These are phyloP conservation scores for Drosophila simulans DNA, from an alignment of 1,140 invertebrate species.

Conservation along the genomic window DNA sequence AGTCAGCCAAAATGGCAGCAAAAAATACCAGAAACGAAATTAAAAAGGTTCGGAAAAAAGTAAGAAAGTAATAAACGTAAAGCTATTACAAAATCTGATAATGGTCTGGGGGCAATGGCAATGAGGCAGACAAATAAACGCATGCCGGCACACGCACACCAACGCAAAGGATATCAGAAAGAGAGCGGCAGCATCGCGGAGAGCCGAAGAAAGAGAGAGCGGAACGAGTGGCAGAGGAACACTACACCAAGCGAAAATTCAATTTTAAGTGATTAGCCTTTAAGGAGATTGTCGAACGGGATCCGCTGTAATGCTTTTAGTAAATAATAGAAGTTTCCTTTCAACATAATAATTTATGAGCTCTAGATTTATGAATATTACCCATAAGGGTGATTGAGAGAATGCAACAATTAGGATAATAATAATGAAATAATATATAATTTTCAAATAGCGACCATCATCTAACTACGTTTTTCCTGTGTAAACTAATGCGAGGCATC, in stretches of 20 bases:
- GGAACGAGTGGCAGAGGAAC: conserved; percentile 67
- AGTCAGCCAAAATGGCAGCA: conserved; percentile 19
- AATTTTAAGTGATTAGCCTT: not conserved
- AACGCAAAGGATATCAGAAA: conserved; percentile 22
- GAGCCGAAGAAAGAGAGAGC: not conserved
- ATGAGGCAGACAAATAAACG: conserved; percentile 66
- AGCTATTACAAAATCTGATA: conserved; percentile 83
- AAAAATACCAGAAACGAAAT: conserved; percentile 70
- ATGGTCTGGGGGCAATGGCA: conserved; percentile 74
- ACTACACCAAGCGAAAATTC: conserved; percentile 16
- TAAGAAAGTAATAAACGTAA: conserved; percentile 83
- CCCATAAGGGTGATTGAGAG: no score
- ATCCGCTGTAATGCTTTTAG: not conserved
- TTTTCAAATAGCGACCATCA: not conserved
- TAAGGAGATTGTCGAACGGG: not conserved
- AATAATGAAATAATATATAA: not conserved
- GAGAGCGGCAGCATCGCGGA: conserved; percentile 8
- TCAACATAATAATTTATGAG: not conserved
- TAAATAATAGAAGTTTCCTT: not conserved
- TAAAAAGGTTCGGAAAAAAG: conserved; percentile 61
- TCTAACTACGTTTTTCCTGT: conserved; percentile 4
- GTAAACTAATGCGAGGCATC: conserved; percentile 40
- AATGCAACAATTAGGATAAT: no score
- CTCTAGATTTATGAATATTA: not conserved
- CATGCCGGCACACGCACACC: conserved; percentile 57